A percentile compares a stretch with the other conserved stretches of the same genome.
Conservation (phyloP, 1,140 invertebrate genomes). For the Agrilus planipennis region DNA sequence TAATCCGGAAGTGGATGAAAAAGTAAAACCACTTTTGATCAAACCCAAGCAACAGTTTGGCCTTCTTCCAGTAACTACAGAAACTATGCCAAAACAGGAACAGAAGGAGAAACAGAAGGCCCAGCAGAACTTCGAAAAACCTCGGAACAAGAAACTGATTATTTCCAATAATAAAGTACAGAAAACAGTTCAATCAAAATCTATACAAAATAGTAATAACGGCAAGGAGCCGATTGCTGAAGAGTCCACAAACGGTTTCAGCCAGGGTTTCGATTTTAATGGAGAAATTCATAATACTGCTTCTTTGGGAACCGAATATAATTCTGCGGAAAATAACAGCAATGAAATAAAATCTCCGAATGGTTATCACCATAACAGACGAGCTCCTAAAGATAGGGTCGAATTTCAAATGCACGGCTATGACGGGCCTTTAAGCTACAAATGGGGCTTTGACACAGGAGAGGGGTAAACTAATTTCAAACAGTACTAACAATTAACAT, state of each 20-base stretch:
- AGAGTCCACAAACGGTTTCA: conserved; percentile 3
- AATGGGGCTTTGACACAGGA: conserved; percentile 79
- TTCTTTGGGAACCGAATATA: conserved; percentile 5
- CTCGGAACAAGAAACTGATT: conserved; percentile 25
- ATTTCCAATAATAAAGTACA: conserved; percentile 17
- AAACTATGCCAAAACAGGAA: conserved; percentile 19
- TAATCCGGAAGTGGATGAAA: conserved; percentile 26
- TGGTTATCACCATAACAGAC: neutral
- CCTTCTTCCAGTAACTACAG: conserved; percentile 19
- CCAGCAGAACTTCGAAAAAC: conserved; percentile 23
- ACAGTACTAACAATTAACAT: no score
- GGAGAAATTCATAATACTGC: no score
- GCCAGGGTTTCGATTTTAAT: neutral
- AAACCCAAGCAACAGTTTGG: conserved; percentile 25
- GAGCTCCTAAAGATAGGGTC: conserved; percentile 27
- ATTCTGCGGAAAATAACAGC: conserved; percentile 9
- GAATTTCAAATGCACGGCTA: conserved; percentile 53
- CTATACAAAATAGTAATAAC: conserved; percentile 4
- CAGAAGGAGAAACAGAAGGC: conserved; percentile 27
- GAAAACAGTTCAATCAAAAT: no score
- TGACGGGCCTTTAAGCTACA: conserved; percentile 69
- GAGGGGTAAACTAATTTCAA: conserved; percentile 50
- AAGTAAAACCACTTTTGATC: conserved; percentile 23
- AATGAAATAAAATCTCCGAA: no score
- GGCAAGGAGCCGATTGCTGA: conserved; percentile 7